Evolutionary conservation across 2,888 invertebrate species (phyloP).

Genomic region (Coelinius sp.): DNA sequence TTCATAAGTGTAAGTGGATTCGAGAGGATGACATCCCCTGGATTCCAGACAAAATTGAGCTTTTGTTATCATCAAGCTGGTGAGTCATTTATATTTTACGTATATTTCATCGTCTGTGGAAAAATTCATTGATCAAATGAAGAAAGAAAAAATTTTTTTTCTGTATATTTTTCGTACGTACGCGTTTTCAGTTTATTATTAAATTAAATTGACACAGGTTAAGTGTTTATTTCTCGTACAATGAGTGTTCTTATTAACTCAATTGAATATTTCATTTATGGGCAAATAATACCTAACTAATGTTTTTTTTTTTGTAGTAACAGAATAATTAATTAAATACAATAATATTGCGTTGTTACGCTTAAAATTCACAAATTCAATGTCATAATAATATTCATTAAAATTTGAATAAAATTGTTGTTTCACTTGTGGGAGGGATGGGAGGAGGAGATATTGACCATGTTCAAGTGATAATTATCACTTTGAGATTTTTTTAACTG

Average conservation of each 20-base stretch:
- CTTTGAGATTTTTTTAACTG: neutral
- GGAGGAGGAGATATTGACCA: too few relatives aligned
- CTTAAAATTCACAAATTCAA: slow-evolving; percentile 26
- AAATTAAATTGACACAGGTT: slow-evolving; percentile 70
- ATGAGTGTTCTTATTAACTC: slow-evolving; percentile 63
- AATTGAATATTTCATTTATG: slow-evolving; percentile 41
- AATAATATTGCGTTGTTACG: slow-evolving; percentile 57
- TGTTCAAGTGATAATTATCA: neutral
- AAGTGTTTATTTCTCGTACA: slow-evolving; percentile 69
- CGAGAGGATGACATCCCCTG: too few relatives aligned
- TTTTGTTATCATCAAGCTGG: too few relatives aligned
- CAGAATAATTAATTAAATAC: slow-evolving; percentile 65
- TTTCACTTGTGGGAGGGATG: neutral
- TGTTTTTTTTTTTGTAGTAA: slow-evolving; percentile 57
- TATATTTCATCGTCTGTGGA: too few relatives aligned
- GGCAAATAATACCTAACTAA: slow-evolving; percentile 68
- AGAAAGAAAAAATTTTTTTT: slow-evolving; percentile 10
- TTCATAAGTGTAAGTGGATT: too few relatives aligned
- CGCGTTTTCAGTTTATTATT: slow-evolving; percentile 70
- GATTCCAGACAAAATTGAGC: too few relatives aligned
- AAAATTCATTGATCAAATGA: neutral
- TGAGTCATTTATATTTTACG: too few relatives aligned
- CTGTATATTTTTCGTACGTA: slow-evolving; percentile 62
- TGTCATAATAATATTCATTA: slow-evolving; percentile 10
- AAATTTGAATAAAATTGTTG: slow-evolving; percentile 1